Evolutionary conservation across 2,113 vertebrate genomes (phyloP), one percentile per base, ranked within the genome.

Genomic region (Hypomesus transpacificus): DNA sequence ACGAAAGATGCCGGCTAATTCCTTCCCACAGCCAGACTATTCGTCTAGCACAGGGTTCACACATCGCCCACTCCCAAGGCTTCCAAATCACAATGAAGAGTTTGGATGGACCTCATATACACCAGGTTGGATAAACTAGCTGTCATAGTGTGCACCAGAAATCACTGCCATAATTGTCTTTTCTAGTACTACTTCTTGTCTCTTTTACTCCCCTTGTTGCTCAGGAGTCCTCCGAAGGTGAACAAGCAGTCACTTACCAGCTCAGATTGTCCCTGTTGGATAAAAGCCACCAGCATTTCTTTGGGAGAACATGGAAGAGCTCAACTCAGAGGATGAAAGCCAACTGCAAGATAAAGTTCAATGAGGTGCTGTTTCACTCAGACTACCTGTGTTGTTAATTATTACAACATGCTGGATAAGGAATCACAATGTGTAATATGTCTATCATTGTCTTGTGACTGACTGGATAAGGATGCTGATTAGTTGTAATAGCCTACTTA

Each of bases 261-360:
- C 88, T 99, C 39, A 89, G 93, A 0, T 85, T 94, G 60, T 92
- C 94, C 11, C 89, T 99, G 17, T 97, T 96, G 0, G 96, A 99
- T 0, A 58, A 87, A 65, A 86, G 88, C 22, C 92, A 93, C 78
- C 94, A 84, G 71, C 93, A 93, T 68, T 98, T 97, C 88, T 98
- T 99, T 0, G 96, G 96, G 69, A 94, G 82, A 84, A 99, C 96
- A 0, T 96, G 95, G 96, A 96, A 74, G 82, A 96, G 93, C 24
- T 0, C 67, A 0, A 4, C 57, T 3, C 85, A 85, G 77, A 87
- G 79, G 1, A 80, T 88, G 17, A 84, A 80, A 1, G n/a, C 16
- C 0, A 65, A 67, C 17, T 74, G 77, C 80, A 92, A 89, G 70
- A 90, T 76, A 0, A 2, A 69, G 7, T 94, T 98, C 78, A 92